These are phyloP conservation scores for Hypothenemus hampei DNA, from an alignment of 1,140 invertebrate genomes.

Conservation along the genomic window DNA sequence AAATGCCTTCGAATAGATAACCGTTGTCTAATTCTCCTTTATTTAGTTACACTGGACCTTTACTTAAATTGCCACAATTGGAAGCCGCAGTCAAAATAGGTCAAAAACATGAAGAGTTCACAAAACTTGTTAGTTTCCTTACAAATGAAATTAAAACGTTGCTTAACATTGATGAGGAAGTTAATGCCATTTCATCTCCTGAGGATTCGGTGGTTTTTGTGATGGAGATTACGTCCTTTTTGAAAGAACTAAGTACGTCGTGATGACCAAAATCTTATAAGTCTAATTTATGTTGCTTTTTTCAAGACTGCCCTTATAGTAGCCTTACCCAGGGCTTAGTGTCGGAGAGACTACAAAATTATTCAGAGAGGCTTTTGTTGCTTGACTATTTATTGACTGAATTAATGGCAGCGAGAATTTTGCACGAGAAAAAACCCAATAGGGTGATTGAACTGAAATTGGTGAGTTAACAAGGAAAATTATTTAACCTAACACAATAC, in stretches of 20 bases:
- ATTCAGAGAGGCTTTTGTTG: conserved; percentile 60
- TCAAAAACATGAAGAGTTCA: conserved; percentile 65
- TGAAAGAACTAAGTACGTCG: conserved; percentile 77
- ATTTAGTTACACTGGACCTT: conserved; percentile 55
- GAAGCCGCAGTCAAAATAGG: conserved; percentile 61
- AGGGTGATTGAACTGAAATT: conserved; percentile 49
- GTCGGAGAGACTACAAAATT: conserved; percentile 61
- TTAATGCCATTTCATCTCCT: conserved; percentile 61
- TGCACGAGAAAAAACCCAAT: conserved; percentile 59
- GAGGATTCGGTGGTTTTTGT: conserved; percentile 76
- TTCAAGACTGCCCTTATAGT: conserved; percentile 65
- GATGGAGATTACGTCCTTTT: conserved; percentile 79
- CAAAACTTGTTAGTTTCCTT: conserved; percentile 69
- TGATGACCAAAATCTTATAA: no score
- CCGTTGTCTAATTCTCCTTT: not conserved
- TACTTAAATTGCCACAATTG: conserved; percentile 55
- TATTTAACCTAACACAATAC: not conserved
- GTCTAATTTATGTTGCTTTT: no score
- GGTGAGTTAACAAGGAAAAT: conserved; percentile 45
- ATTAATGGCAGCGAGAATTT: conserved; percentile 75
- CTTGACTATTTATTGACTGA: conserved; percentile 78
- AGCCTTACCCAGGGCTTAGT: conserved; percentile 60
- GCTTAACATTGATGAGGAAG: conserved; percentile 68
- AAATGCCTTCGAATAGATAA: not conserved
- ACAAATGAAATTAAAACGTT: conserved; percentile 67